A percentile compares a stretch with the other conserved stretches of the same genome.
Evolutionary conservation across 1,140 invertebrate species (phyloP).

Genomic region (Rhagoletis pomonella): DNA sequence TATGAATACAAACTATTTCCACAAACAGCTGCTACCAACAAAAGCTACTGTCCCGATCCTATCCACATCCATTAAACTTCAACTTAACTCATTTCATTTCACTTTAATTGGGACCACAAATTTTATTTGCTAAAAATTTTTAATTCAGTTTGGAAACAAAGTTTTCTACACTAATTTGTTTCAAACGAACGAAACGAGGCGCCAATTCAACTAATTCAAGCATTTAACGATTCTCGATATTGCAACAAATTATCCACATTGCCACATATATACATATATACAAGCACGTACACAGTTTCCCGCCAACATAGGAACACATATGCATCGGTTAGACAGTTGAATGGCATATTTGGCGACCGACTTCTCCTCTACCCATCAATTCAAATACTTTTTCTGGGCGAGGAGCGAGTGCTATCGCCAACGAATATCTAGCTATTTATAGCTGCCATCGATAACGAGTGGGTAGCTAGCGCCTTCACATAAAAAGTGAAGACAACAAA

Average conservation of each 20-base stretch:
- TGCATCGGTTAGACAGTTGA: not conserved
- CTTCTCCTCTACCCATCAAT: constrained; percentile 37
- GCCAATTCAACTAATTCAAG: constrained; percentile 43
- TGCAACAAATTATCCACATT: constrained; percentile 18
- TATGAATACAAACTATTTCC: too few species aligned
- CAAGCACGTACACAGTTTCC: not conserved
- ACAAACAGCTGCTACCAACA: not conserved
- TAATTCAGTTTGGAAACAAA: constrained; percentile 29
- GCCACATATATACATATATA: not conserved
- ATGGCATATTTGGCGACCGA: not conserved
- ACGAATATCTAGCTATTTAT: constrained; percentile 11
- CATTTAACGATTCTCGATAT: constrained; percentile 37
- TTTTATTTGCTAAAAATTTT: not conserved
- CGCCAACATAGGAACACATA: not conserved
- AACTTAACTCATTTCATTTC: not conserved
- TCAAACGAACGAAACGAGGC: constrained; percentile 1
- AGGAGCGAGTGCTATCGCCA: not conserved
- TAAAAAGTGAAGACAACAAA: not conserved
- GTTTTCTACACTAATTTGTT: constrained; percentile 25
- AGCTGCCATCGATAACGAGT: constrained; percentile 20
- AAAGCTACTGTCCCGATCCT: not conserved
- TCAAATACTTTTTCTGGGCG: not conserved
- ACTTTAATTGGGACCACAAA: constrained; percentile 7
- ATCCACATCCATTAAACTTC: too few species aligned
- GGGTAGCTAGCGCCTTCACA: not conserved